Evolutionary conservation across 2,888 invertebrate genomes (phyloP).

Genomic region (Drosophila acutilabella): DNA sequence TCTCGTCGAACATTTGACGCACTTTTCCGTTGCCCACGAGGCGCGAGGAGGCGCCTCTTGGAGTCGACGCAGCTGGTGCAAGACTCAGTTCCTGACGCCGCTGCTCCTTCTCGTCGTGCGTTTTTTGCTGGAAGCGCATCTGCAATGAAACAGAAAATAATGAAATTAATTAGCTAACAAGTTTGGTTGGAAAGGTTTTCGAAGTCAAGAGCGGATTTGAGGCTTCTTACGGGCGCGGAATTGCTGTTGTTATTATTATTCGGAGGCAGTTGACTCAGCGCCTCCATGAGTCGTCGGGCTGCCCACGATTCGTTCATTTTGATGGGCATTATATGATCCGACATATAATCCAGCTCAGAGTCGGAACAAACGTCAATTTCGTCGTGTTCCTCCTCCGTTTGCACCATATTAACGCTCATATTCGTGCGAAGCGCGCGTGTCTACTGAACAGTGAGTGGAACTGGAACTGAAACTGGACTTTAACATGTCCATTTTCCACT

Average conservation of each 20-base stretch:
- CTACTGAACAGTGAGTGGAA: constrained; percentile 52
- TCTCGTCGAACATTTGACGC: constrained; percentile 94
- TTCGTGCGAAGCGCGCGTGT: constrained; percentile 56
- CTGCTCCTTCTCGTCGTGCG: constrained; percentile 92
- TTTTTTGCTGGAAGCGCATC: constrained; percentile 94
- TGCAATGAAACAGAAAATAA: constrained; percentile 79
- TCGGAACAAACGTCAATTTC: constrained; percentile 22
- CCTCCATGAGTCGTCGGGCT: constrained; percentile 86
- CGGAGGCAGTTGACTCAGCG: constrained; percentile 84
- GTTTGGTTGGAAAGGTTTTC: too few relatives aligned
- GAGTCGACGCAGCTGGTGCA: background rate
- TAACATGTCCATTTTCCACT: constrained; percentile 56
- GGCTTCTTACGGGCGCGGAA: constrained; percentile 72
- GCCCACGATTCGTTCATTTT: constrained; percentile 88
- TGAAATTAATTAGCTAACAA: background rate
- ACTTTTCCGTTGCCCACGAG: constrained; percentile 86
- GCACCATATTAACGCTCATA: constrained; percentile 52
- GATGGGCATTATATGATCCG: constrained; percentile 81
- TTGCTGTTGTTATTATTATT: constrained; percentile 64
- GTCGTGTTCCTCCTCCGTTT: constrained; percentile 40
- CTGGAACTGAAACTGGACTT: constrained; percentile 50
- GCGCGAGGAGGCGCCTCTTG: constrained; percentile 39
- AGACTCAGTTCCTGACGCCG: constrained; percentile 89
- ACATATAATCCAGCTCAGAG: constrained; percentile 31
- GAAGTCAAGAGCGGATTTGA: background rate